Evolutionary conservation across 2,113 vertebrate species (phyloP).

Genomic region (Oenanthe oenanthe): DNA sequence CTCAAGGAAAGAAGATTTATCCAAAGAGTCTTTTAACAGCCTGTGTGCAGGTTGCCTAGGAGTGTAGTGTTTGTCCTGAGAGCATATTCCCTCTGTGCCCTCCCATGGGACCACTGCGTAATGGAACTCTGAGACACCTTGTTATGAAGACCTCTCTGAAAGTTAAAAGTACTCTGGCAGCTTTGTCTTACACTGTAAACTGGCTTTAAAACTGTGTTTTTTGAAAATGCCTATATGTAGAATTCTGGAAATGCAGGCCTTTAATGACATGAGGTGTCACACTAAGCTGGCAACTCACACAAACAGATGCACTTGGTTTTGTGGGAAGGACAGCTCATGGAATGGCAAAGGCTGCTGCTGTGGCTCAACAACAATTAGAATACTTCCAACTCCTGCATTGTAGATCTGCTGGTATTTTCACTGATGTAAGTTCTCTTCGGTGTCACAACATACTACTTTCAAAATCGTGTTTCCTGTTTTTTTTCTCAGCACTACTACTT

Average conservation of each 20-base stretch:
- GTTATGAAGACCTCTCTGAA: background rate
- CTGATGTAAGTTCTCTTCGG: background rate
- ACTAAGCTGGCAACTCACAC: background rate
- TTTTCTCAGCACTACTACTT: background rate
- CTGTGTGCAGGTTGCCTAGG: background rate
- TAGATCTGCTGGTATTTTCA: background rate
- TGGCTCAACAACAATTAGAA: background rate
- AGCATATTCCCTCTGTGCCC: background rate
- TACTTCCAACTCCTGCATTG: background rate
- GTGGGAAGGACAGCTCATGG: background rate
- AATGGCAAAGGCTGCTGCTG: background rate
- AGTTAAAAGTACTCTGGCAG: background rate
- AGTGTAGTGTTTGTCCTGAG: background rate
- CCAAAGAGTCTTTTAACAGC: background rate
- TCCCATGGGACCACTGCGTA: fast-evolving
- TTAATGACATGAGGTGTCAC: background rate
- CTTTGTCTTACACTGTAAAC: background rate
- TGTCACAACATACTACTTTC: background rate
- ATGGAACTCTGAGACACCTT: background rate
- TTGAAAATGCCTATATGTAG: background rate
- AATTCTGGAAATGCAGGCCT: background rate
- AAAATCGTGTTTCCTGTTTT: background rate
- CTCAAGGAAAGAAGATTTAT: background rate
- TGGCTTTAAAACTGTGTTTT: background rate
- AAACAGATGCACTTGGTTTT: background rate